Base-by-base conservation (phyloP, 2,797 vertebrate species). In the Helostoma temminkii region DNA sequence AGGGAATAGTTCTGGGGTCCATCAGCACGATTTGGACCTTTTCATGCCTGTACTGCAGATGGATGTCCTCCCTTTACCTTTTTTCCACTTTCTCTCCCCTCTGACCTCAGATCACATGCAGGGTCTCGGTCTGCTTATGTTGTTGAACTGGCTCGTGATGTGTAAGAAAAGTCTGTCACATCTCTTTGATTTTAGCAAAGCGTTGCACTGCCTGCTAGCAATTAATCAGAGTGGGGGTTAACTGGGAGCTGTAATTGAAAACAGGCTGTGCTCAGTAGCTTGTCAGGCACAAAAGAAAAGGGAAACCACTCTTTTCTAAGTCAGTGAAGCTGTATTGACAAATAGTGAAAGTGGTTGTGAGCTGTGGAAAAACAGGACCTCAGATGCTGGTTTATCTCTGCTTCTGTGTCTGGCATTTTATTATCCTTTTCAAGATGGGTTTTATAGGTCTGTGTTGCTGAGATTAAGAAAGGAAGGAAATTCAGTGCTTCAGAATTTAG, bases 161-260 rank as follows among this genome's bases (percentile, higher is more conserved):
- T 82, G 66, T 57, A 56, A 75, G 54, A 58, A 68, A 59, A 84
- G 80, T 67, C 39, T 82, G 76, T 62, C 42, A 28, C 56, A 74
- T 76, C 45, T 43, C 71, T 85, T 90, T 85, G 87, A 85, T 83
- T 88, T 76, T 53, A 76, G 67, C 65, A 64, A 78, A 70, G 71
- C 43, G 43, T 67, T 53, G 74, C 47, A 24, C 76, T 48, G 72
- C 78, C 89, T 92, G 88, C 49, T 65, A 76, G 83, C 85, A 82
- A 82, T 91, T 90, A 88, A 91, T 91, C 72, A 49, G 81, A 80
- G 66, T 25, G 64, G 72, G 71, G 81, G 80, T 87, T 83, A 71
- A 71, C 75, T 78, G 53, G 49, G 71, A 71, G 54, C 73, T 73
- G 43, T 91, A 92, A 94, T 87, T 84, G 80, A 88, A 89, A 87